A percentile compares a stretch with the other conserved stretches of the same genome.
These are phyloP conservation scores for Cyprinus carpio DNA, from an alignment of 2,113 vertebrate genomes.

Conservation along the genomic window DNA sequence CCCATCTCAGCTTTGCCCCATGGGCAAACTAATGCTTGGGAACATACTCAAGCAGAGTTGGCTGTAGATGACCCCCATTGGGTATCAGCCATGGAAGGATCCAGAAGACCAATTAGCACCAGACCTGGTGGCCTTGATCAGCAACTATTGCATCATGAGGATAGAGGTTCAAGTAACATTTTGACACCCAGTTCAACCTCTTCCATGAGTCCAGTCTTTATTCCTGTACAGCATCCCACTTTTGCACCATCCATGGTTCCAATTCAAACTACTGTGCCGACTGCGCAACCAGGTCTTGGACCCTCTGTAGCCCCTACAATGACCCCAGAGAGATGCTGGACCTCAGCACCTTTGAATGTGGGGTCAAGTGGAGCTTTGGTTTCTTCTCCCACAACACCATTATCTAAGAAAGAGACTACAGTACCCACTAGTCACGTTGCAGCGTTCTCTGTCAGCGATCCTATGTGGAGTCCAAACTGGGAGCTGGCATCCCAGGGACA, in stretches of 20 bases:
- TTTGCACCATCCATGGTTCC: not conserved
- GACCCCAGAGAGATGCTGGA: constrained; percentile 57
- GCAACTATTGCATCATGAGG: constrained; percentile 59
- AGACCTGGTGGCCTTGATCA: constrained; percentile 60
- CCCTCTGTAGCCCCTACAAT: not conserved
- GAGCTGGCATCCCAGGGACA: constrained; percentile 44
- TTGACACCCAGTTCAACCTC: constrained; percentile 1
- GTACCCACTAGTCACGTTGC: not conserved
- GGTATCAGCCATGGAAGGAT: constrained; percentile 42
- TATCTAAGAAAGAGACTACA: constrained; percentile 43
- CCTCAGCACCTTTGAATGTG: constrained; percentile 12
- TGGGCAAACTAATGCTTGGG: constrained; percentile 55
- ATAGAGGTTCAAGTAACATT: constrained; percentile 31
- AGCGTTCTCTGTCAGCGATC: constrained; percentile 42
- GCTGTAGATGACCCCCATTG: constrained; percentile 61
- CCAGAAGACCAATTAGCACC: constrained; percentile 49
- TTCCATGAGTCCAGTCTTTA: not conserved
- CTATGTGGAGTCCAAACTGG: constrained; percentile 45
- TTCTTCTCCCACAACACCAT: constrained; percentile 1
- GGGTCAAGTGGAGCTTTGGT: not conserved
- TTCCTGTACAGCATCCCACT: not conserved
- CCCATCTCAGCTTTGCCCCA: too few species aligned
- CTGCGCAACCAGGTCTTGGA: not conserved
- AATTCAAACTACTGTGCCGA: not conserved
- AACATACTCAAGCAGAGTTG: constrained; percentile 58